These are phyloP conservation scores for Muraenolepis orangiensis DNA, from an alignment of 2,797 vertebrate genomes.

Conservation along the genomic window DNA sequence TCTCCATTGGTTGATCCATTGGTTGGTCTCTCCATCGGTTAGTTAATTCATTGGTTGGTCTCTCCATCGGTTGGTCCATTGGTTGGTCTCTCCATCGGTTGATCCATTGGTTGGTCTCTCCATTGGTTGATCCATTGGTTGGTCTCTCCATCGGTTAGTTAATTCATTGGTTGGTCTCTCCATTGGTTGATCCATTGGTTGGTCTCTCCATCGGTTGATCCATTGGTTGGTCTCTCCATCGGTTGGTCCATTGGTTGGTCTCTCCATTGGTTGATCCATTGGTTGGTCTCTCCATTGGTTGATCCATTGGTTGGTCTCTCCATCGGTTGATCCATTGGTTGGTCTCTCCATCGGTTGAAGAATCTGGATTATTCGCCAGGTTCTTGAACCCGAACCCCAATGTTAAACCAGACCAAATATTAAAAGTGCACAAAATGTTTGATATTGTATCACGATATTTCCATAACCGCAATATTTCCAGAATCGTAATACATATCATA, in stretches of 20 bases:
- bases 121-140: neutral
- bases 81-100: conserved; percentile 27
- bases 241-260: neutral
- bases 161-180: conserved; percentile 11
- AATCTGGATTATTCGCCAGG: too few species aligned
- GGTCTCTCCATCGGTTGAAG: conserved; percentile 1
- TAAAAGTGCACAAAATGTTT: too few species aligned
- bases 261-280: neutral
- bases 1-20: conserved; percentile 18
- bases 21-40: conserved; percentile 38
- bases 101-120: conserved; percentile 34
- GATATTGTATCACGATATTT: too few species aligned
- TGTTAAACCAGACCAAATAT: too few species aligned
- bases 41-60: neutral
- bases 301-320: neutral
- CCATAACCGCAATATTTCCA: too few species aligned
- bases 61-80: neutral
- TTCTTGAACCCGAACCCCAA: too few species aligned
- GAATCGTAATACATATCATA: too few species aligned
- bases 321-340: neutral
- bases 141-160: conserved; percentile 31
- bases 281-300: neutral
- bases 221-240: neutral
- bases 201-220: neutral
- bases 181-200: too few species aligned